Base-by-base conservation (phyloP, 2,888 invertebrate genomes). In the Oxytorus armatus region DNA sequence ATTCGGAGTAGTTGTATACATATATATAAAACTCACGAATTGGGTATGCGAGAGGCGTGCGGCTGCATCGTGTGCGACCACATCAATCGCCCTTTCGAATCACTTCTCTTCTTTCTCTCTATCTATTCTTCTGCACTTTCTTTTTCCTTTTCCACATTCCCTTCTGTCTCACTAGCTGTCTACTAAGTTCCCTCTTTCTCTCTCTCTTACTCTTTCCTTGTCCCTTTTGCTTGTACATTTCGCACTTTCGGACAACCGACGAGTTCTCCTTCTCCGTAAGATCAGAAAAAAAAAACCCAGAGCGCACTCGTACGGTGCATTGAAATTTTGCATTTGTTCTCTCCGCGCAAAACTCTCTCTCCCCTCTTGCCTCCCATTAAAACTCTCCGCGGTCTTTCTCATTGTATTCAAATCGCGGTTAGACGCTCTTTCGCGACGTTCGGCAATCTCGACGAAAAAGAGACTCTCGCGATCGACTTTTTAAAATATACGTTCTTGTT, bases 51-150 rank as follows among this genome's bases (percentile, higher is more conserved):
- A 85, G 81, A 83, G 85, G 86, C 86, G 90, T 87, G 72, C 89
- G 84, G 87, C 87, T 87, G 89, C 91, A 88, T 91, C 91, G 91
- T 91, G 91, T 92, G 91, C 85, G 91, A 91, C 87, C 91, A 87
- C 90, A 90, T 92, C 91, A 90, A 92, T 91, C 91, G 84, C 85
- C 88, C 86, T 85, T 87, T 88, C 87, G 86, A 87, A 86, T 88
- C 87, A 83, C 81, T 79, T 55, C 59, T 80, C 82, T 74, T 72
- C 77, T 80, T 79, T 75, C 66, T 73, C 72, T 57, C 61, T 80
- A 83, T 78, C 74, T 73, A 42, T 55, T 51, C 63, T 77, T 44
- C 42, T 59, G 29, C 69, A 68, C 68, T 78, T 70, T 42, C 65
- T 80, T 72, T 72, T 76, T 76, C 53, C 47, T 42, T 72, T 53